Base-by-base conservation (phyloP, 2,113 vertebrate species). In the Cacatua alba region DNA sequence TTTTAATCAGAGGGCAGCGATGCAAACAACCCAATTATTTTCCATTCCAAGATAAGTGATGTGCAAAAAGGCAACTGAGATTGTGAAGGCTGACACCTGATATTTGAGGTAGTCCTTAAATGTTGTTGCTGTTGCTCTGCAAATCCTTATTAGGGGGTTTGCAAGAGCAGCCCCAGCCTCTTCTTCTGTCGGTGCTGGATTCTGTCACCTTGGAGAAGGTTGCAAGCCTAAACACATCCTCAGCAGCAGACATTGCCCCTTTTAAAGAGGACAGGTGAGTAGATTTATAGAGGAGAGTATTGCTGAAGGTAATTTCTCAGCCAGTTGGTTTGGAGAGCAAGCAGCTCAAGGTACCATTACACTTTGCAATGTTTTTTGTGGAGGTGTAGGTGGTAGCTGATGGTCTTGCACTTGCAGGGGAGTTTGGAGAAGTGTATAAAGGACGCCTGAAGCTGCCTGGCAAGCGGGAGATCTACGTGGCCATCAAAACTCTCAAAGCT, bases 381-480 rank as follows among this genome's bases (percentile, higher is more conserved):
- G 41, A 77, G 70, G 62, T 74, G 37, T 29, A 80, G 68, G 41
- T 82, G 48, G 51, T n/a, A 70, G 52, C 0, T 1, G 16, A 19
- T 69, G 17, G 46, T 87, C 51, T 94, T 79, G 31, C 17, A 7
- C 74, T 97, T 60, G 10, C 97, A 99, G 99, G 99, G 77, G 99
- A 99, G 96, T 99, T 99, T 94, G 99, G 99, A 53, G 99, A 99
- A 95, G 99, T 99, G 31, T 99, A 99, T 91, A 99, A 99, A 88
- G 99, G 99, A 19, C 99, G 99, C 41, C 97, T 99, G 94, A 99
- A 99, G 96, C 95, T 99, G 41, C 99, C 99, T 0, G 99, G 99
- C 52, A 99, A 99, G 96, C 98, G 99, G 80, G 99, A 99, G 95
- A 99, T 99, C 98, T 99, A 99, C 1, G 99, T 99, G 48, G 99